Percentiles rank a stretch among this genome's conserved stretches.
These are phyloP conservation scores for Amphiprion percula DNA, from an alignment of 2,113 vertebrate genomes.

Conservation along the genomic window DNA sequence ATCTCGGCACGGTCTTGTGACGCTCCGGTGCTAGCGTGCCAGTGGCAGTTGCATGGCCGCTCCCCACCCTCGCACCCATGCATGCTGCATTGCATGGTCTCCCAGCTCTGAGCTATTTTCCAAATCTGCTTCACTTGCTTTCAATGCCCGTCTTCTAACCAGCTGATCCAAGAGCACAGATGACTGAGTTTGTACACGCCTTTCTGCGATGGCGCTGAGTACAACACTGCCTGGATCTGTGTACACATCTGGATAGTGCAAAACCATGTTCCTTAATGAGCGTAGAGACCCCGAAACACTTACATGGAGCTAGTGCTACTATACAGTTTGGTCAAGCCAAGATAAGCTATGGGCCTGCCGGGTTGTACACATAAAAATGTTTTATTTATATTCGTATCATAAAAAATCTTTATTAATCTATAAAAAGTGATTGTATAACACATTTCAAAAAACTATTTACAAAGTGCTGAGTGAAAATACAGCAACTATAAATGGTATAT, in stretches of 20 bases:
- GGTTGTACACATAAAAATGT: neutral
- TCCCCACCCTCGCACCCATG: conserved; percentile 37
- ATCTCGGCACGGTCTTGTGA: conserved; percentile 55
- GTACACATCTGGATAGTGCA: conserved; percentile 73
- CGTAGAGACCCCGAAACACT: conserved; percentile 36
- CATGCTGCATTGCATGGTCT: conserved; percentile 51
- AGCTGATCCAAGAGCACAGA: conserved; percentile 70
- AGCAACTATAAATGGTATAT: no score
- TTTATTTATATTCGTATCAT: neutral
- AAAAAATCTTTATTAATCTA: no score
- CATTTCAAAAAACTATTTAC: no score
- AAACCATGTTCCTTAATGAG: conserved; percentile 73
- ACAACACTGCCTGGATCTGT: conserved; percentile 56
- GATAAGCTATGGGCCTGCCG: conserved; percentile 6
- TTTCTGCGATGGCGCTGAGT: conserved; percentile 37
- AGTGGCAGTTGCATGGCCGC: conserved; percentile 58
- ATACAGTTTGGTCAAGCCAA: conserved; percentile 12
- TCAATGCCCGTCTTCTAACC: conserved; percentile 54
- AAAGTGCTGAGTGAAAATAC: no score
- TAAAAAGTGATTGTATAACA: no score
- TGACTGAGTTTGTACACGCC: conserved; percentile 58
- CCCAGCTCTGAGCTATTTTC: conserved; percentile 72
- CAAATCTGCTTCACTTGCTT: conserved; percentile 70
- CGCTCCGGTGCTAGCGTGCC: conserved; percentile 43
- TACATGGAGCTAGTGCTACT: conserved; percentile 15